Conservation (phyloP, 2,888 invertebrate genomes). For the Megastigmus dorsalis region DNA sequence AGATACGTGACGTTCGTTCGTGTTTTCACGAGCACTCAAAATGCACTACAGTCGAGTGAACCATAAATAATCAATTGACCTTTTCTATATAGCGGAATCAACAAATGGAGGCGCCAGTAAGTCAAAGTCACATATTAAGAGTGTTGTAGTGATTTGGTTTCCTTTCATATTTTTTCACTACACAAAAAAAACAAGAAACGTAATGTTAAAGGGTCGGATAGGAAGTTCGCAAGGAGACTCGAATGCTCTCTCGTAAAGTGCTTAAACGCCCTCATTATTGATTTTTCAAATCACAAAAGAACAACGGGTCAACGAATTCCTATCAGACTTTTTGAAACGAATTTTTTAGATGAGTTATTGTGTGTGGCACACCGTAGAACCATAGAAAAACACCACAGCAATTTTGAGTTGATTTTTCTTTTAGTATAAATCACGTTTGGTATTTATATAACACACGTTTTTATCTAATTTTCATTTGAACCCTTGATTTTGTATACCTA, state of each 20-base stretch:
- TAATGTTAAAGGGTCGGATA: slow-evolving; percentile 47
- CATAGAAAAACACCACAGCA: neutral
- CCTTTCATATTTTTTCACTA: slow-evolving; percentile 54
- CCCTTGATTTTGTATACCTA: neutral
- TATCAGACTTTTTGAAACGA: slow-evolving; percentile 31
- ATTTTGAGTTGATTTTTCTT: slow-evolving; percentile 8
- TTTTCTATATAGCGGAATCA: slow-evolving; percentile 81
- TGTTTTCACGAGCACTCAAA: slow-evolving; percentile 60
- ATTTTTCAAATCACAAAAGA: no score
- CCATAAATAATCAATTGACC: slow-evolving; percentile 73
- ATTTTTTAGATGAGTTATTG: slow-evolving; percentile 37
- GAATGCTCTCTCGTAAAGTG: neutral
- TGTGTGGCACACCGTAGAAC: slow-evolving; percentile 43
- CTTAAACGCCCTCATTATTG: neutral
- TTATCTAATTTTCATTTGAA: neutral
- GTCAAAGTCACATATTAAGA: slow-evolving; percentile 72
- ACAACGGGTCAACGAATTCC: no score
- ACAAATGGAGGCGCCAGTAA: slow-evolving; percentile 83
- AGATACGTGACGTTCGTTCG: slow-evolving; percentile 56
- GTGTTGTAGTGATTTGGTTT: slow-evolving; percentile 66
- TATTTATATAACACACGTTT: slow-evolving; percentile 13
- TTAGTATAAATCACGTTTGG: slow-evolving; percentile 3
- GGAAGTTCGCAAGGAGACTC: neutral
- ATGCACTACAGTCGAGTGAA: slow-evolving; percentile 48
- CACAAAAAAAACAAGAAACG: slow-evolving; percentile 17